phyloP scores from a whole-genome alignment of 2,888 invertebrate species.

The Fragum sueziense region DNA sequence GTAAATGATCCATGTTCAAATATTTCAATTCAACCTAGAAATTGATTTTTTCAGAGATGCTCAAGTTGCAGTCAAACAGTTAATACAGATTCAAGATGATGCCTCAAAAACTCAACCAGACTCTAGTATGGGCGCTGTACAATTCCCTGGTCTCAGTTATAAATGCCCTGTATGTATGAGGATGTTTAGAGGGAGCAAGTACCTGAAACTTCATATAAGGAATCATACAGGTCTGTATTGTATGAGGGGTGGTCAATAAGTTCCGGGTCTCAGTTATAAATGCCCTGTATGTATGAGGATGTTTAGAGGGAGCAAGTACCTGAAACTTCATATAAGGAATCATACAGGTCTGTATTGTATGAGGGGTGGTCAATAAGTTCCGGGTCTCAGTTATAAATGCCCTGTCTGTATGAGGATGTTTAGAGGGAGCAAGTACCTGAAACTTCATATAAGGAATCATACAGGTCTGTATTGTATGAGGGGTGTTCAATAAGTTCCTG shows the following conservation, averaged over 20 bases:
- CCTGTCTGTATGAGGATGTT: slow-evolving; percentile 75
- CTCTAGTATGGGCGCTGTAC: background rate
- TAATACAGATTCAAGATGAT: slow-evolving; percentile 68
- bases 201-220: slow-evolving; percentile 78
- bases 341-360: slow-evolving; percentile 62
- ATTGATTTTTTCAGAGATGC: slow-evolving; percentile 74
- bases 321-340: slow-evolving; percentile 77
- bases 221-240: slow-evolving; percentile 64
- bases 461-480: slow-evolving; percentile 7
- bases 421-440: slow-evolving; percentile 75
- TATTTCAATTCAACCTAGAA: no score
- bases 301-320: slow-evolving; percentile 76
- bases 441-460: slow-evolving; percentile 78
- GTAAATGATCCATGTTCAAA: no score
- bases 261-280: slow-evolving; percentile 35
- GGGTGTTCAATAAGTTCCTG: background rate
- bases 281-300: slow-evolving; percentile 76
- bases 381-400: slow-evolving; percentile 61
- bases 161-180: slow-evolving; percentile 77
- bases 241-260: background rate
- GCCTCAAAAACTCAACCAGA: background rate
- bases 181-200: slow-evolving; percentile 73
- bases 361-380: background rate
- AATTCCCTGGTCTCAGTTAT: background rate
- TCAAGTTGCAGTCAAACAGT: slow-evolving; percentile 74